Evolutionary conservation across 2,888 invertebrate species (phyloP).

Genomic region (Malthinus seriepunctatus): DNA sequence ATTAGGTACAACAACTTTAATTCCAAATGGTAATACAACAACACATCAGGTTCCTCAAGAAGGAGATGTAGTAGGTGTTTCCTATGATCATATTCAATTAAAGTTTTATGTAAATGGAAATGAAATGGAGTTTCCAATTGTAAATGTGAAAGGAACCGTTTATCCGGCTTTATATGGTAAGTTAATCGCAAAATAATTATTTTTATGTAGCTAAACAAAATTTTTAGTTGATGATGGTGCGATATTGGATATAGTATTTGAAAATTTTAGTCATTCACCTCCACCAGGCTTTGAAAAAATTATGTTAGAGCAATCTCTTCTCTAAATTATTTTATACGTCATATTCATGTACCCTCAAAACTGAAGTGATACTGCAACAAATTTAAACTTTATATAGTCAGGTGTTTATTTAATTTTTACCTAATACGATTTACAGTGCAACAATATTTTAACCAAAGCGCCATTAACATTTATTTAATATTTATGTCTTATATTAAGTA

Average conservation of each 20-base stretch:
- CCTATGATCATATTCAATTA: slow-evolving; percentile 94
- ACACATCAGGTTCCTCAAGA: slow-evolving; percentile 73
- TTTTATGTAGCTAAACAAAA: not conserved
- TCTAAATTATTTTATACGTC: slow-evolving; percentile 62
- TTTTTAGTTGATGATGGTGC: slow-evolving; percentile 95
- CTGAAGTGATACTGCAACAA: too few species aligned
- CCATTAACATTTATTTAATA: too few species aligned
- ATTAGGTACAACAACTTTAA: slow-evolving; percentile 50
- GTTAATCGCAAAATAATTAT: slow-evolving; percentile 35
- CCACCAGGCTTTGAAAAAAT: slow-evolving; percentile 92
- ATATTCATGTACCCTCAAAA: not conserved
- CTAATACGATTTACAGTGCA: too few species aligned
- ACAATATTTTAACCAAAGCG: too few species aligned
- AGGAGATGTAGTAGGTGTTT: slow-evolving; percentile 92
- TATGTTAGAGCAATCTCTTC: slow-evolving; percentile 94
- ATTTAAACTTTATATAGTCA: too few species aligned
- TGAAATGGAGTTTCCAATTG: slow-evolving; percentile 80
- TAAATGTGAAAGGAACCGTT: slow-evolving; percentile 87
- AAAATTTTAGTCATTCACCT: slow-evolving; percentile 82
- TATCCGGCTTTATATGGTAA: slow-evolving; percentile 93
- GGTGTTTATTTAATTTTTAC: too few species aligned
- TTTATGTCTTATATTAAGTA: too few species aligned
- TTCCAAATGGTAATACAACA: slow-evolving; percentile 48
- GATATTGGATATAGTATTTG: slow-evolving; percentile 92
- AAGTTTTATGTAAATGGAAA: slow-evolving; percentile 94